phyloP scores from a whole-genome alignment of 2,797 vertebrate genomes.

The Pseudomugil gertrudae region DNA sequence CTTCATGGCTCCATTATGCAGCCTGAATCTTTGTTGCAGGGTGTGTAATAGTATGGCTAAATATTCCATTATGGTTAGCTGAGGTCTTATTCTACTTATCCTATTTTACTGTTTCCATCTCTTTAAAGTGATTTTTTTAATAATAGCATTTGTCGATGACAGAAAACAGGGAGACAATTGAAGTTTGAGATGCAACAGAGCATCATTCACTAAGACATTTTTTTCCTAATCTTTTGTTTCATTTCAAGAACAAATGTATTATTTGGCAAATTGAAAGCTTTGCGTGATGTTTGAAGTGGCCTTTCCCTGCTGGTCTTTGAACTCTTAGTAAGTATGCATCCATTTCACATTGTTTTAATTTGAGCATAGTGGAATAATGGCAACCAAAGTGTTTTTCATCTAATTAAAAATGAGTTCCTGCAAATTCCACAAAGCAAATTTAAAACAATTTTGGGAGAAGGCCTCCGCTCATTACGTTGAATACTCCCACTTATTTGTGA shows the following conservation, averaged over 20 bases:
- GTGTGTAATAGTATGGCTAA: slow-evolving; percentile 80
- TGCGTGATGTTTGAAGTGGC: slow-evolving; percentile 36
- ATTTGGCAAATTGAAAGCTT: slow-evolving; percentile 53
- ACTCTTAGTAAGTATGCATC: slow-evolving; percentile 21
- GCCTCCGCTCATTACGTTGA: slow-evolving; percentile 25
- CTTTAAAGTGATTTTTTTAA: slow-evolving; percentile 59
- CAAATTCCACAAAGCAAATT: slow-evolving; percentile 18
- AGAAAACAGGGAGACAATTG: slow-evolving; percentile 51
- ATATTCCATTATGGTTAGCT: slow-evolving; percentile 77
- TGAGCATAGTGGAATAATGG: slow-evolving; percentile 30
- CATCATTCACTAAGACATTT: slow-evolving; percentile 21
- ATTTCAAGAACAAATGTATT: slow-evolving; percentile 48
- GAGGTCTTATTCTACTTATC: slow-evolving; percentile 57
- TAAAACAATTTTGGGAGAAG: slow-evolving; percentile 24
- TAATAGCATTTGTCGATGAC: slow-evolving; percentile 63
- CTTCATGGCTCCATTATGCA: slow-evolving; percentile 78
- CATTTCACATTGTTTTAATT: slow-evolving; percentile 50
- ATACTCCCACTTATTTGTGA: slow-evolving; percentile 31
- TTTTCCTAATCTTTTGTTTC: slow-evolving; percentile 50
- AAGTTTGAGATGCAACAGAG: slow-evolving; percentile 37
- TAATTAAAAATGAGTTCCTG: slow-evolving; percentile 24
- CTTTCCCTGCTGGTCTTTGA: slow-evolving; percentile 31
- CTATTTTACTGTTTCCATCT: slow-evolving; percentile 64
- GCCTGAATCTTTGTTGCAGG: slow-evolving; percentile 73
- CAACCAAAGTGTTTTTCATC: slow-evolving; percentile 32